Evolutionary conservation across 2,113 vertebrate genomes (phyloP).

Genomic region (Macrotus californicus): DNA sequence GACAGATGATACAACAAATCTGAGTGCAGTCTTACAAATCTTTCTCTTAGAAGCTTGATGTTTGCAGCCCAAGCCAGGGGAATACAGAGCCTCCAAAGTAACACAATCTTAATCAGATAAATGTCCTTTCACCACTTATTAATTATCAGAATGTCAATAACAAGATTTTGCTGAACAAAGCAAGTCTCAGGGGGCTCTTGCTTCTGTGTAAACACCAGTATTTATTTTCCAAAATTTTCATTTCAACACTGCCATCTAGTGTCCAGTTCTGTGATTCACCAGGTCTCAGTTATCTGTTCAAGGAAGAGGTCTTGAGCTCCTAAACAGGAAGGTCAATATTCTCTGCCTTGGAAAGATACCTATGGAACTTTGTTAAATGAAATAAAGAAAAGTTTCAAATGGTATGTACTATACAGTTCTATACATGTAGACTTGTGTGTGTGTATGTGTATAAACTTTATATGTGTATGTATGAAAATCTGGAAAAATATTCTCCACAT

Average conservation of each 20-base stretch:
- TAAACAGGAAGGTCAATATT: not conserved
- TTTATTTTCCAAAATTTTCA: not conserved
- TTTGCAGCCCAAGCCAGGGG: not conserved
- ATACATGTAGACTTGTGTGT: not conserved
- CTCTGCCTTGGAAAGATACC: not conserved
- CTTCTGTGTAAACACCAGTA: not conserved
- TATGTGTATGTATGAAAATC: not conserved
- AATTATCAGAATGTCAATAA: not conserved
- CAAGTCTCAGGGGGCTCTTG: not conserved
- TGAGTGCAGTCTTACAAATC: not conserved
- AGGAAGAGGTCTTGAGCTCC: not conserved
- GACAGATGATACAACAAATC: not conserved
- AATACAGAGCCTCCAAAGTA: not conserved
- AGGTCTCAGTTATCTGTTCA: not conserved
- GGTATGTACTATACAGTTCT: not conserved
- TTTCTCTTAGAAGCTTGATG: not conserved
- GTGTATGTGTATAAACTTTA: not conserved
- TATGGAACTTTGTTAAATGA: not conserved
- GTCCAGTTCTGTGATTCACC: not conserved
- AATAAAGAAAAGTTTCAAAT: not conserved
- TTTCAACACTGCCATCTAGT: conserved; percentile 60
- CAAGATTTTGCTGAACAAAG: not conserved
- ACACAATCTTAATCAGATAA: not conserved
- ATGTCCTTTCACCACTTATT: not conserved
- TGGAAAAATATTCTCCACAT: not conserved